A percentile compares a stretch with the other conserved stretches of the same genome.
These are phyloP conservation scores for Agrotis exclamationis DNA, from an alignment of 2,888 invertebrate genomes.

Conservation along the genomic window DNA sequence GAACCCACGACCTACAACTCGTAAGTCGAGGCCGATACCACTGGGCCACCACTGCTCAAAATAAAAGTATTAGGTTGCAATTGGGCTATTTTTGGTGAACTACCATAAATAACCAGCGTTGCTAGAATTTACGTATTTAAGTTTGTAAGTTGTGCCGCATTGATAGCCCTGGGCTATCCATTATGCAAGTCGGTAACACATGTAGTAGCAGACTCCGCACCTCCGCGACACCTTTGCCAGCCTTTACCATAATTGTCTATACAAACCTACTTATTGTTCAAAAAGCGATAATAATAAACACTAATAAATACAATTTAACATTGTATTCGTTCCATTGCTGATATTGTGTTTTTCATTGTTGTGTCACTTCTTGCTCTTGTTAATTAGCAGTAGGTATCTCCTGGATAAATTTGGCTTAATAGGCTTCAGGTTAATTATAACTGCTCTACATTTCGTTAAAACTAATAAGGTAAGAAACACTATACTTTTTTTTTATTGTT, in stretches of 20 bases:
- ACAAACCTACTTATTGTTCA: conserved; percentile 76
- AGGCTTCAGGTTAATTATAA: not conserved
- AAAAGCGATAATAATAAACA: conserved; percentile 69
- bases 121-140: conserved; percentile 24
- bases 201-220: conserved; percentile 79
- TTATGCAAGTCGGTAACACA: conserved; percentile 88
- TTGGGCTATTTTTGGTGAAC: conserved; percentile 23
- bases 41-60: too few relatives aligned
- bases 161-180: conserved; percentile 82
- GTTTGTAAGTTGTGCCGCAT: conserved; percentile 41
- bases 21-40: too few relatives aligned
- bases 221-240: conserved; percentile 83
- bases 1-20: too few relatives aligned
- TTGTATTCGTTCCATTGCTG: conserved; percentile 46
- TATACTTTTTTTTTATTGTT: too few relatives aligned
- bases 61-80: not conserved
- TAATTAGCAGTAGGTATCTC: conserved; percentile 19
- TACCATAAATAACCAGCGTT: conserved; percentile 1
- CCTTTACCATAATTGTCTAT: conserved; percentile 87
- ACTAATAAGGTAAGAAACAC: not conserved
- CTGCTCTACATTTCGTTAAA: not conserved
- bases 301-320: conserved; percentile 69
- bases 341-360: conserved; percentile 36
- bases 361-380: conserved; percentile 12
- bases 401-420: not conserved